Percentiles rank a stretch among this genome's conserved stretches.
phyloP scores from a whole-genome alignment of 2,113 vertebrate species.

The Macaca nemestrina region DNA sequence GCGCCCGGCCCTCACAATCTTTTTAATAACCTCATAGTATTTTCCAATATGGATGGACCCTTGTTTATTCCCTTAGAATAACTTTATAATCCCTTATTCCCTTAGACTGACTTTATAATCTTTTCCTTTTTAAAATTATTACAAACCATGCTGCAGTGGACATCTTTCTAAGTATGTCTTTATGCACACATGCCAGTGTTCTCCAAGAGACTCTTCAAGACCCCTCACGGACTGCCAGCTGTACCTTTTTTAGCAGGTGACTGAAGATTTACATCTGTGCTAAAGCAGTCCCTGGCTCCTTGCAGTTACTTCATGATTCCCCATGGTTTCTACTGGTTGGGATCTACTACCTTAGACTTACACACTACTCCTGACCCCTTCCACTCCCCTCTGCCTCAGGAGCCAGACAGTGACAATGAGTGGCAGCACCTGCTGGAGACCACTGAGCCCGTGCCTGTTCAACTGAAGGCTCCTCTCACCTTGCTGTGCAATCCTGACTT shows the following conservation, averaged over 20 bases:
- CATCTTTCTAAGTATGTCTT: background rate
- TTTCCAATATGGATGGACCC: background rate
- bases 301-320: background rate
- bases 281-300: background rate
- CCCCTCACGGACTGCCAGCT: background rate
- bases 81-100: background rate
- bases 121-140: background rate
- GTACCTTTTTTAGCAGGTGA: background rate
- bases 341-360: background rate
- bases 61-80: background rate
- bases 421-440: constrained; percentile 86
- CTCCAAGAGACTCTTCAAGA: constrained; percentile 7
- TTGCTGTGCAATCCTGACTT: constrained; percentile 81
- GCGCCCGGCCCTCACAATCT: fast-evolving
- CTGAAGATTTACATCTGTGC: background rate
- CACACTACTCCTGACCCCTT: fast-evolving
- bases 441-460: constrained; percentile 75
- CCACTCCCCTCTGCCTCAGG: constrained; percentile 72
- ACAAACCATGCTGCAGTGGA: background rate
- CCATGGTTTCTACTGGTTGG: background rate
- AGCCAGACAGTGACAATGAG: constrained; percentile 87
- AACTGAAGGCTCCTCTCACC: constrained; percentile 77
- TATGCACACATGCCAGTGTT: background rate
- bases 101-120: background rate
- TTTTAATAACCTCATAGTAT: constrained; percentile 1